phyloP scores from a whole-genome alignment of 1,140 invertebrate species.

The Chymomyza costata region DNA sequence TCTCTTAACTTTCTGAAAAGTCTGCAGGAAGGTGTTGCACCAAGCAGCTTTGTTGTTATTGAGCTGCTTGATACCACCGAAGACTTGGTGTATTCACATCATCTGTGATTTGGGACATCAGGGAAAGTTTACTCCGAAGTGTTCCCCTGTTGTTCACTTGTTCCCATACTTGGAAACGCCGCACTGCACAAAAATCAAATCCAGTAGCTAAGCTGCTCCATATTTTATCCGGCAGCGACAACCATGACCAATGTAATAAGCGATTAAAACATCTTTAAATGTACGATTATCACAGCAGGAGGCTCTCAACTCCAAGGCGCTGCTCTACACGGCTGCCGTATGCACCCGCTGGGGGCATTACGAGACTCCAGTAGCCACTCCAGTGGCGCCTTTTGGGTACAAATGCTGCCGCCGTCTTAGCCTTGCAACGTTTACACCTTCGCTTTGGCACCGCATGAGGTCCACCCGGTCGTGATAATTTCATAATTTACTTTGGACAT shows the following conservation, averaged over 20 bases:
- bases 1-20: too few species aligned
- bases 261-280: constrained; percentile 71
- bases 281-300: constrained; percentile 66
- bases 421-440: constrained; percentile 60
- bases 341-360: constrained; percentile 35
- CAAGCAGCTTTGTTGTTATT: too few species aligned
- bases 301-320: constrained; percentile 10
- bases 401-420: too few species aligned
- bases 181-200: constrained; percentile 1
- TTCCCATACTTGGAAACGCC: background rate
- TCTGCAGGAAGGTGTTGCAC: too few species aligned
- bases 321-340: constrained; percentile 3
- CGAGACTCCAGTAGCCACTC: constrained; percentile 15
- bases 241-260: constrained; percentile 62
- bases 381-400: constrained; percentile 24
- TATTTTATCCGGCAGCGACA: constrained; percentile 10
- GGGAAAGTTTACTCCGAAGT: too few species aligned
- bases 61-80: too few species aligned
- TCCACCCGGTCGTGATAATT: constrained; percentile 40
- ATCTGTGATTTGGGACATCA: too few species aligned
- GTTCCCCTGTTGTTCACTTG: too few species aligned
- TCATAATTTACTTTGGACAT: constrained; percentile 53
- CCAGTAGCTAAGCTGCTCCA: constrained; percentile 17
- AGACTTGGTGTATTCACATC: too few species aligned
- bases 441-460: constrained; percentile 35